phyloP scores from a whole-genome alignment of 1,140 invertebrate species.

The Diplogasteroides magnus region DNA sequence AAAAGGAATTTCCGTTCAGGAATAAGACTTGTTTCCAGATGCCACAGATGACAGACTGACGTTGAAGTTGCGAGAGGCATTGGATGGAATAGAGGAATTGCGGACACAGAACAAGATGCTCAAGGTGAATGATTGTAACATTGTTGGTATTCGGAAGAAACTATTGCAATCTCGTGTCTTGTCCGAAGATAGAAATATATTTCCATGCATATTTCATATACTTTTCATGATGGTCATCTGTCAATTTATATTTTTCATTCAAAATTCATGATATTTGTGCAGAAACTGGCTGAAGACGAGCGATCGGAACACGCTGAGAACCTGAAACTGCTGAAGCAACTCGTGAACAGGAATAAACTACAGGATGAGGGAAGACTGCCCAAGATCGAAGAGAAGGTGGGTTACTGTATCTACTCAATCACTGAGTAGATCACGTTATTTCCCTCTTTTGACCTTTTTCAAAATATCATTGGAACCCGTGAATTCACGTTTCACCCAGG shows the following conservation, averaged over 20 bases:
- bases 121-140: slow-evolving; percentile 2
- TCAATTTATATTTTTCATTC: not conserved
- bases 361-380: not conserved
- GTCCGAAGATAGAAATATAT: too few species aligned
- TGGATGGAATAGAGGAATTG: slow-evolving; percentile 7
- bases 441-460: slow-evolving; percentile 17
- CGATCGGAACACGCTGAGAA: slow-evolving; percentile 5
- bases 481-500: too few species aligned
- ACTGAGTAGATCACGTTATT: not conserved
- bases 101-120: slow-evolving; percentile 10
- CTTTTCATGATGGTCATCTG: too few species aligned
- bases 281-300: slow-evolving; percentile 13
- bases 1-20: too few species aligned
- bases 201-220: not conserved
- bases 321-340: slow-evolving; percentile 1
- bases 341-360: not conserved
- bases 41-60: slow-evolving; percentile 5
- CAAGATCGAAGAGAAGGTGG: too few species aligned
- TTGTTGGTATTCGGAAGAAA: too few species aligned
- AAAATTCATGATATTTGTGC: not conserved
- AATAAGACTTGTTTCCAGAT: slow-evolving; percentile 12
- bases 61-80: not conserved
- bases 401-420: slow-evolving; percentile 1
- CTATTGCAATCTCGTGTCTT: too few species aligned
- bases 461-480: too few species aligned